Base-by-base conservation (phyloP, 2,113 vertebrate species). In the Eretmochelys imbricata region DNA sequence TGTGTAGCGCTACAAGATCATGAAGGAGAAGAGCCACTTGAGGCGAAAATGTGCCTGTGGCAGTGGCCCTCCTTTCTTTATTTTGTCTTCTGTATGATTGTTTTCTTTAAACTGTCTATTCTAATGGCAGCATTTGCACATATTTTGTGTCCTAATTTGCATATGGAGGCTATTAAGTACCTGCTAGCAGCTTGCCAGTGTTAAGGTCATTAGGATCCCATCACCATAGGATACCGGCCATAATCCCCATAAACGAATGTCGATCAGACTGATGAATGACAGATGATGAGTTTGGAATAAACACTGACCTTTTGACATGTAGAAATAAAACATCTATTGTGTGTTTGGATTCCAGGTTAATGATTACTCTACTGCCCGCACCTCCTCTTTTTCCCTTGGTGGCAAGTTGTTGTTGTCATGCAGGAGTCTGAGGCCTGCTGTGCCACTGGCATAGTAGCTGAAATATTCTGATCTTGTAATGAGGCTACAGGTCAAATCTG, bases 161-260 rank as follows among this genome's bases (percentile, higher is more conserved):
- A 24, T 90, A 62, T 89, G 96, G 69, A 57, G 54, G 91, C 94
- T 8, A 22, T 46, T 82, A 72, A 46, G 16, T 49, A 31, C 76
- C 83, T 93, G 35, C 78, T 95, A 93, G 59, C 69, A 97, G 53
- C 76, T 92, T 96, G 51, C 75, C 91, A 91, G 72, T 85, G 69
- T 97, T 91, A 42, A 75, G 84, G 91, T 75, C 35, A 38, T 91
- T 95, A 89, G 51, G 96, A 95, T 97, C 93, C 62, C 31, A 88
- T 14, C 35, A 8, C 55, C 69, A 89, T 92, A 94, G 53, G 87
- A 62, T 84, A 75, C 48, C 79, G 95, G 87, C 51, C 54, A 88
- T 55, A 86, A 89, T 93, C 82, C 89, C 90, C 84, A 75, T 76
- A n/a, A 91, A 93, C 31, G 86, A 92, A 80, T 93, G 79, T 90